phyloP scores from a whole-genome alignment of 1,140 invertebrate genomes.

The Teleopsis dalmanni region DNA sequence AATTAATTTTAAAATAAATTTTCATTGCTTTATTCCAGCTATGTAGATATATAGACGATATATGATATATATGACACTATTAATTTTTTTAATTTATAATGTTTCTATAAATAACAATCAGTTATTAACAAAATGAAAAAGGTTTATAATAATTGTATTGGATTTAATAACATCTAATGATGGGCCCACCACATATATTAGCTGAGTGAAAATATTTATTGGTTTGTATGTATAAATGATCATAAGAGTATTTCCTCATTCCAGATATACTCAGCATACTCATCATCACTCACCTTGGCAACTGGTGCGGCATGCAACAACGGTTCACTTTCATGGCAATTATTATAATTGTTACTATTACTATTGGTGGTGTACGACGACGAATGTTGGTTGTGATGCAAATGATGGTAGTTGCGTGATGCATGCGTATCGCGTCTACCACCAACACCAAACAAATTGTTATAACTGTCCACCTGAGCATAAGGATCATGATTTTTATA shows the following conservation, averaged over 20 bases:
- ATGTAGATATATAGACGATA: no score
- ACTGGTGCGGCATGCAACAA: constrained; percentile 50
- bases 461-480: constrained; percentile 17
- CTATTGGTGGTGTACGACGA: constrained; percentile 13
- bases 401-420: constrained; percentile 7
- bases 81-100: no score
- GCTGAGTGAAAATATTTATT: no score
- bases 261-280: constrained; percentile 21
- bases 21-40: no score
- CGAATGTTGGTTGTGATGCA: constrained; percentile 7
- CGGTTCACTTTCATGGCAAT: constrained; percentile 59
- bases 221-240: constrained; percentile 14
- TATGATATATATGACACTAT: no score
- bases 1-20: no score
- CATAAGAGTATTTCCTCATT: constrained; percentile 38
- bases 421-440: constrained; percentile 13
- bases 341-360: constrained; percentile 39
- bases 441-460: constrained; percentile 13
- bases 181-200: no score
- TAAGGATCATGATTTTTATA: constrained; percentile 16
- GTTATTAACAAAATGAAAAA: no score
- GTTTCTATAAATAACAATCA: no score
- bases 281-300: constrained; percentile 33
- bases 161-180: no score
- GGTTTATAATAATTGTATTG: no score